phyloP scores from a whole-genome alignment of 2,888 invertebrate species.

The Troglohyphantes excavatus region DNA sequence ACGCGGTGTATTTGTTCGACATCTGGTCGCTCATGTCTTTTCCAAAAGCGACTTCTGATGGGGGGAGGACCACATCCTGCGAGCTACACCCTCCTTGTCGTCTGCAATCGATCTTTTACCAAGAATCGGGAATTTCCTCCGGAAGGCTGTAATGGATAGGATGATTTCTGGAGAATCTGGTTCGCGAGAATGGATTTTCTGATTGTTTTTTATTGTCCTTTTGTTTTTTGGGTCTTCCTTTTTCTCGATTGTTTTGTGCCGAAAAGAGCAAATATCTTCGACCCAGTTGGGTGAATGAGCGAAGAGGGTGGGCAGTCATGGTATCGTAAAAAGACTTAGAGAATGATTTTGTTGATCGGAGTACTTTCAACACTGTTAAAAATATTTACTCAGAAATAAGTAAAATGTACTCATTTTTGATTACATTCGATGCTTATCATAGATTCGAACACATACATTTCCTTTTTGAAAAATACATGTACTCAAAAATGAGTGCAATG shows the following conservation, averaged over 20 bases:
- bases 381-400: too few relatives aligned
- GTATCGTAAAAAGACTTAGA: too few relatives aligned
- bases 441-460: too few relatives aligned
- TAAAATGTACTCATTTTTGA: too few relatives aligned
- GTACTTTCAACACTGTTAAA: too few relatives aligned
- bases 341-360: too few relatives aligned
- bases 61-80: conserved; percentile 2
- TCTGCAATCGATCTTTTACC: conserved; percentile 25
- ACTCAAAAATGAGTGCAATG: too few relatives aligned
- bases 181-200: not conserved
- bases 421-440: too few relatives aligned
- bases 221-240: not conserved
- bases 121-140: conserved; percentile 40
- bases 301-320: not conserved
- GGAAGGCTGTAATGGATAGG: conserved; percentile 50
- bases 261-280: not conserved
- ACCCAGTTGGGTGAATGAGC: too few relatives aligned
- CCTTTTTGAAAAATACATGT: too few relatives aligned
- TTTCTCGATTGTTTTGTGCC: not conserved
- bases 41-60: not conserved
- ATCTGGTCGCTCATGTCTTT: conserved; percentile 13
- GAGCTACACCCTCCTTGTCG: not conserved
- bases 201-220: not conserved
- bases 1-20: not conserved
- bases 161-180: conserved; percentile 14